These are phyloP conservation scores for Argyresthia albistria DNA, from an alignment of 2,888 invertebrate genomes.

Conservation along the genomic window DNA sequence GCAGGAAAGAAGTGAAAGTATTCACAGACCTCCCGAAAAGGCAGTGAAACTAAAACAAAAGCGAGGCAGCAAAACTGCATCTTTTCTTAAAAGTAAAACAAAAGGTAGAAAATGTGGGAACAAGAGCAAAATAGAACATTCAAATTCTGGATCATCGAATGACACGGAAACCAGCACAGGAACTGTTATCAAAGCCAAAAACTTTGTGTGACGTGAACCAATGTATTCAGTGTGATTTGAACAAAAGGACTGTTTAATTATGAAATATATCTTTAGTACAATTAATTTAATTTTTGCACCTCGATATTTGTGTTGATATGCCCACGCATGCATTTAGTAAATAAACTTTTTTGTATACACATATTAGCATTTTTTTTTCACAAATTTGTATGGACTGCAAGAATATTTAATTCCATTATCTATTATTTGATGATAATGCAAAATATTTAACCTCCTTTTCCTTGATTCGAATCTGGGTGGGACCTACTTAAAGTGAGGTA, in stretches of 20 bases:
- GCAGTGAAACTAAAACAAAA: constrained; percentile 51
- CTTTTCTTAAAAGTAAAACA: constrained; percentile 36
- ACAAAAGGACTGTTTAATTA: neutral
- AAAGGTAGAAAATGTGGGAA: constrained; percentile 29
- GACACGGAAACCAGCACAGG: constrained; percentile 66
- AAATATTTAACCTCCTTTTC: too few species aligned
- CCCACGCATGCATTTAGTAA: neutral
- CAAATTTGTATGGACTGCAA: too few species aligned
- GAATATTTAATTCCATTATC: too few species aligned
- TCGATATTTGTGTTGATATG: neutral
- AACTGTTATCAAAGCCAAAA: constrained; percentile 29
- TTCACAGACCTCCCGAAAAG: constrained; percentile 53
- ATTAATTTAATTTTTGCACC: neutral
- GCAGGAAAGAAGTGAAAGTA: constrained; percentile 55
- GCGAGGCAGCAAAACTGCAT: constrained; percentile 34
- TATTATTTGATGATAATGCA: too few species aligned
- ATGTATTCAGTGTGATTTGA: neutral
- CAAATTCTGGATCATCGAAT: constrained; percentile 73
- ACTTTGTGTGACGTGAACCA: neutral
- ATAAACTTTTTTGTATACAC: too few species aligned
- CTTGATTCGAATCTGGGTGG: too few species aligned
- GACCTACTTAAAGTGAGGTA: too few species aligned
- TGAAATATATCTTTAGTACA: neutral
- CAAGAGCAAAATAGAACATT: constrained; percentile 51
- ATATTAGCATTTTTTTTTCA: too few species aligned